Percentiles rank a stretch among this genome's conserved stretches.
Conservation (phyloP, 2,888 invertebrate genomes). For the Nemurella pictetii region DNA sequence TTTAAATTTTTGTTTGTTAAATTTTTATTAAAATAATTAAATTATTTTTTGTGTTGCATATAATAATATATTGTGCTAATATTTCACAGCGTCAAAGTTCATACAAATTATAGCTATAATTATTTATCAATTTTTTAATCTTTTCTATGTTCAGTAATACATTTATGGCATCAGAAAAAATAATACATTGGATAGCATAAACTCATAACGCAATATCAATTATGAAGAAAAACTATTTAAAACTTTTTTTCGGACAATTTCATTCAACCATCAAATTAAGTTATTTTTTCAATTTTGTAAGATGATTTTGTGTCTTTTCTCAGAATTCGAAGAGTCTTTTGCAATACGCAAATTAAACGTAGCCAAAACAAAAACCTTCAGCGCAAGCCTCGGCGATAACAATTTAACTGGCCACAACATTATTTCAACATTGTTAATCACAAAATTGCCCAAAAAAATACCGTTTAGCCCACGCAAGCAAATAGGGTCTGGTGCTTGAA, state of each 20-base stretch:
- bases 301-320: no score
- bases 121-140: background rate
- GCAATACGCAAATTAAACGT: no score
- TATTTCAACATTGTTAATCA: background rate
- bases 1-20: background rate
- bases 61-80: no score
- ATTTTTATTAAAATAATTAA: background rate
- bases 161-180: background rate
- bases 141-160: background rate
- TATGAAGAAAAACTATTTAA: no score
- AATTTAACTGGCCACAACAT: background rate
- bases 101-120: background rate
- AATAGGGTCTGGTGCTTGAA: no score
- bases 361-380: no score
- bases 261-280: background rate
- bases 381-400: background rate
- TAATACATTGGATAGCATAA: background rate
- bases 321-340: no score
- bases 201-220: background rate
- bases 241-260: background rate
- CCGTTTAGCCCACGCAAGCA: no score
- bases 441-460: slow-evolving; percentile 2
- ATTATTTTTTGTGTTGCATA: no score
- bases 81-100: background rate
- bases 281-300: no score